phyloP scores from a whole-genome alignment of 2,797 vertebrate species.

The Typhlichthys subterraneus region DNA sequence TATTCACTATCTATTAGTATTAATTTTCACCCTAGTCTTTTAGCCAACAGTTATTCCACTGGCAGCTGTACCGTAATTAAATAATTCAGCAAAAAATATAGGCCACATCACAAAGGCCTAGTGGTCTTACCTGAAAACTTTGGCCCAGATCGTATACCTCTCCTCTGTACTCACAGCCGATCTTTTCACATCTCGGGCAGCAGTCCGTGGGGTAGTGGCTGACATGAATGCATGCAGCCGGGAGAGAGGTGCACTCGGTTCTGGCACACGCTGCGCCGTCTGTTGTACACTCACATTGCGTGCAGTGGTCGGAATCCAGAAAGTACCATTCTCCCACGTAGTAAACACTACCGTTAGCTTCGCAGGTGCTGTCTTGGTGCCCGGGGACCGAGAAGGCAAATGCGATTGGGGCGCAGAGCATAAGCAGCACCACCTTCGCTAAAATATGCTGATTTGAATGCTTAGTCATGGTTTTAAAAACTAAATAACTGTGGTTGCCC shows the following conservation, averaged over 20 bases:
- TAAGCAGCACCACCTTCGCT: slow-evolving; percentile 43
- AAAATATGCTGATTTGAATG: slow-evolving; percentile 22
- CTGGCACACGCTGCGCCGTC: slow-evolving; percentile 78
- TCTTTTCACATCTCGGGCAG: slow-evolving; percentile 85
- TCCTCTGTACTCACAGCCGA: slow-evolving; percentile 85
- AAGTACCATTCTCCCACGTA: slow-evolving; percentile 87
- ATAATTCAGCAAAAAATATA: background rate
- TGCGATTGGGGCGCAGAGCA: slow-evolving; percentile 49
- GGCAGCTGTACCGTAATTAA: background rate
- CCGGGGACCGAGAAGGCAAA: slow-evolving; percentile 70
- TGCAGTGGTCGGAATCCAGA: slow-evolving; percentile 83
- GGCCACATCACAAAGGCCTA: background rate
- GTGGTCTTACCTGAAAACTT: slow-evolving; percentile 79
- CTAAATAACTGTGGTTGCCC: background rate
- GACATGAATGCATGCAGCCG: slow-evolving; percentile 86
- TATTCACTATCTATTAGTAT: no score
- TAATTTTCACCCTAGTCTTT: no score
- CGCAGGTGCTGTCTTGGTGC: slow-evolving; percentile 76
- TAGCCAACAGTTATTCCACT: no score
- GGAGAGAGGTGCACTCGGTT: slow-evolving; percentile 80
- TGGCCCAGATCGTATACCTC: slow-evolving; percentile 82
- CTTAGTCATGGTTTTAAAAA: slow-evolving; percentile 30
- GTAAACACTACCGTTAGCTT: slow-evolving; percentile 83
- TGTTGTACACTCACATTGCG: slow-evolving; percentile 81
- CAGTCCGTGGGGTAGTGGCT: slow-evolving; percentile 87